Evolutionary conservation across 2,113 vertebrate genomes (phyloP), one percentile per base, ranked within the genome.

Genomic region (Macroglossus sobrinus): DNA sequence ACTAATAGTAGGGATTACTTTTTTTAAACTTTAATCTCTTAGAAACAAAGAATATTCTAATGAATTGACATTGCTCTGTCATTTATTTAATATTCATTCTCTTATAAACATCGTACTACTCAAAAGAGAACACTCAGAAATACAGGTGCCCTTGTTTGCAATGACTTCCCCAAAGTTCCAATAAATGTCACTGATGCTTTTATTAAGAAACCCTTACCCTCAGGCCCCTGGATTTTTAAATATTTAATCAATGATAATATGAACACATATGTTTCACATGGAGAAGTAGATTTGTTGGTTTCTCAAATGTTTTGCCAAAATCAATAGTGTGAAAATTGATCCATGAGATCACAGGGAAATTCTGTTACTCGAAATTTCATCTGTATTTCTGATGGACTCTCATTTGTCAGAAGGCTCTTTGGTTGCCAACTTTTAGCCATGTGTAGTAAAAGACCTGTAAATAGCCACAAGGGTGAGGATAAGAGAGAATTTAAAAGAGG

Each of bases 341-440:
- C 74, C 33, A 57, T 43, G 84, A 92, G 84, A 96, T 94, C 82
- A 93, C 47, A 94, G 57, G 45, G n/a, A 82, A 95, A 84, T 92
- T 82, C 57, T 89, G 24, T 79, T 93, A 78, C 78, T 97, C 97
- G 96, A 89, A 93, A 97, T 96, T 97, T 96, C 93, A 90, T 92
- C 57, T 87, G 30, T 61, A 84, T 96, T 95, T 96, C 68, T 96
- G 89, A 94, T 84, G 55, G 63, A 30, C 91, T 71, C 93, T 93
- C 78, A 96, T 55, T 93, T 95, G 72, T 93, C 63, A 85, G 86
- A 91, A 95, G 61, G 38, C 19, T 68, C n/a, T 93, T 95, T 84
- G 72, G 50, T 93, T 63, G 10, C 9, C 35, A 26, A 18, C 69
- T 94, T 89, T 94, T 66, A 92, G 33, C 40, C 57, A 71, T 61